A percentile compares a stretch with the other conserved stretches of the same genome.
phyloP scores from a whole-genome alignment of 2,113 vertebrate species.

The Elephantulus edwardii region DNA sequence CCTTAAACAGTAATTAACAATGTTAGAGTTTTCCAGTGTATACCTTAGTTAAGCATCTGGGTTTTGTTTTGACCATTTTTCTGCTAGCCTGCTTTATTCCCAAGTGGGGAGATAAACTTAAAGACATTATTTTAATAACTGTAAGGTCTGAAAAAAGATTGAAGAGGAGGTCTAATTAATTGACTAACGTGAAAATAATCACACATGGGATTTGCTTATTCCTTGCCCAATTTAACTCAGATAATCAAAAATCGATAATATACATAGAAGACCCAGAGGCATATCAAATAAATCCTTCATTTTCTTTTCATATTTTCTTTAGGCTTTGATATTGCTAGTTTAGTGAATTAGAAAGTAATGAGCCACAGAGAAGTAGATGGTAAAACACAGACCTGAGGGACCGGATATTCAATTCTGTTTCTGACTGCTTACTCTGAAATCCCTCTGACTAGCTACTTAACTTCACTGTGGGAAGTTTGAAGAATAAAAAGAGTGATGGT shows the following conservation, averaged over 20 bases:
- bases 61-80: conserved; percentile 16
- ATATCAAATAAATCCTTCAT: conserved; percentile 39
- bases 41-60: neutral
- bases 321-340: conserved; percentile 24
- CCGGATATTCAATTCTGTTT: neutral
- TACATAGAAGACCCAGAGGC: neutral
- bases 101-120: neutral
- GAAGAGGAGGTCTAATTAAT: conserved; percentile 34
- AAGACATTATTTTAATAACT: conserved; percentile 33
- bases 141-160: conserved; percentile 1
- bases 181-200: conserved; percentile 47
- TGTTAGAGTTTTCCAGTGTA: neutral
- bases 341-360: conserved; percentile 48
- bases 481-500: neutral
- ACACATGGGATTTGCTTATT: conserved; percentile 56
- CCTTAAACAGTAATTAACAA: neutral
- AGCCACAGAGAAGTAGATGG: neutral
- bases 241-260: conserved; percentile 62
- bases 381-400: neutral
- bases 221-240: conserved; percentile 46
- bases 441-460: neutral
- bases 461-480: neutral
- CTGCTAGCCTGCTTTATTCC: neutral
- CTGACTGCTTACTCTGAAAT: neutral
- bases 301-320: conserved; percentile 45